Evolutionary conservation across 2,113 vertebrate species (phyloP), one percentile per base, ranked within the genome.

Genomic region (Larimichthys crocea): DNA sequence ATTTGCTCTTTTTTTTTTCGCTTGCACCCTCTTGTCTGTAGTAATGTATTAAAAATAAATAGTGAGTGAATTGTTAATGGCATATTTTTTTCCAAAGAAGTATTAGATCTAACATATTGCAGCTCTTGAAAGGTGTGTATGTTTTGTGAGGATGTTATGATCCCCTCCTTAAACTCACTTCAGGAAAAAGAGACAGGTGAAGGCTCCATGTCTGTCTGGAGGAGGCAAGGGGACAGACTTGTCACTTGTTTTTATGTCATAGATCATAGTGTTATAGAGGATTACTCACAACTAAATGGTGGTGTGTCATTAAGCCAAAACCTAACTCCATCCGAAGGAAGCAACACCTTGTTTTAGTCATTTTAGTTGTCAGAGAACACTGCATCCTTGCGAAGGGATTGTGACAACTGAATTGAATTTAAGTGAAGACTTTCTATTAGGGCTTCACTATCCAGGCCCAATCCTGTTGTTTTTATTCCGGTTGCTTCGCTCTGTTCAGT

Each of bases 381-480:
- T n/a, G 0, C 6, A 22, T 76, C 10, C 1, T 2, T 12, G 55
- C 73, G 55, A 50, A 22, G 15, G 12, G 1, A 11, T 12, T 68
- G 8, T 22, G n/a, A 12, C 22, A 16, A 52, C 2, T 17, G 3
- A 35, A 60, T 59, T 73, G 10, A 79, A 59, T 79, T 74, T 22
- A 62, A 73, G 8, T 15, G 17, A 59, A 35, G 4, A 15, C 57
- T 80, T 48, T 73, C 11, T 50, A 19, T 87, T 83, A 71, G 15
- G 8, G 44, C 60, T 79, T 83, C 59, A 44, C 59, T 74, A 4
- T 68, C 26, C 26, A 68, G 29, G n/a, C 26, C 22, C 83, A 79
- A 88, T 90, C 68, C 70, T 83, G 60, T 74, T 80, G 69, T 76
- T 90, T 82, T 82, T 55, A 66, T 80, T 83, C 70, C 80, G 49